Percentiles rank a stretch among this genome's conserved stretches.
Conservation (phyloP, 2,113 vertebrate species). For the Thunnus maccoyii region DNA sequence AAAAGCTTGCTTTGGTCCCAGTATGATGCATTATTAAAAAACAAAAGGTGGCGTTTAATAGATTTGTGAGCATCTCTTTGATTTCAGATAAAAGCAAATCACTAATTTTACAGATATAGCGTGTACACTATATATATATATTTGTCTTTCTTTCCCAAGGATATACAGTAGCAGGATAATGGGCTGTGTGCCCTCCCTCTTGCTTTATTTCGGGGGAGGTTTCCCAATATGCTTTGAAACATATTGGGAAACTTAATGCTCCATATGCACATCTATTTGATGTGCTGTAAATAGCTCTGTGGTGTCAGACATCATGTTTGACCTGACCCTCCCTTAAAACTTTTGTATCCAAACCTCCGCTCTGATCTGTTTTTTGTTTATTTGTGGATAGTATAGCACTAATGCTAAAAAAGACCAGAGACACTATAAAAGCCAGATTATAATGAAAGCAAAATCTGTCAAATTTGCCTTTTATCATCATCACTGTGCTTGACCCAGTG, state of each 20-base stretch:
- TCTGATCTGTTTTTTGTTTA: conserved; percentile 66
- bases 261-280: conserved; percentile 19
- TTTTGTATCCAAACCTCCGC: conserved; percentile 53
- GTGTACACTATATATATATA: conserved; percentile 50
- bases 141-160: conserved; percentile 72
- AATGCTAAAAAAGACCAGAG: conserved; percentile 52
- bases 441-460: conserved; percentile 76
- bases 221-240: conserved; percentile 37
- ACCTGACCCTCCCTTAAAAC: conserved; percentile 27
- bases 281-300: conserved; percentile 7
- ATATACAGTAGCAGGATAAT: conserved; percentile 55
- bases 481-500: conserved; percentile 65
- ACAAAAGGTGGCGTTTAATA: conserved; percentile 81
- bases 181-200: conserved; percentile 15
- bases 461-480: conserved; percentile 66
- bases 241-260: conserved; percentile 23
- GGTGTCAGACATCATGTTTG: conserved; percentile 34
- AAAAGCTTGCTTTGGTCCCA: conserved; percentile 79
- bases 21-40: conserved; percentile 79
- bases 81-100: conserved; percentile 83
- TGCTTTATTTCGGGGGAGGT: conserved; percentile 38
- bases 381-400: conserved; percentile 50
- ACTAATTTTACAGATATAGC: conserved; percentile 72
- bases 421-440: conserved; percentile 79
- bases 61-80: conserved; percentile 79